Evolutionary conservation across 1,140 invertebrate species (phyloP), one percentile per base, ranked within the genome.

Genomic region (Coelopa frigida): DNA sequence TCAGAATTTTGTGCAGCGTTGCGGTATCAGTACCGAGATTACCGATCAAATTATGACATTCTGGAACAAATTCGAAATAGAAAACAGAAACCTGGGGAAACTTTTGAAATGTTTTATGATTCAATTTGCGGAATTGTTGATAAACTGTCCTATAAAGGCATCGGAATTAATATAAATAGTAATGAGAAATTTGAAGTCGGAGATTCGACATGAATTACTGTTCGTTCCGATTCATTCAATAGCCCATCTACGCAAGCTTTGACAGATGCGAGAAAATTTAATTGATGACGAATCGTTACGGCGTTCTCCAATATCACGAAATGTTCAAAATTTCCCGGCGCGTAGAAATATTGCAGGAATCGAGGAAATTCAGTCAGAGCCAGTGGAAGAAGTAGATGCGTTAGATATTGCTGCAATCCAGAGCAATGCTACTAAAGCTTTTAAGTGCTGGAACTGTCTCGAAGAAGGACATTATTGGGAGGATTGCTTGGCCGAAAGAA

Each of bases 371-470:
- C n/a, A n/a, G n/a, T n/a, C n/a, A n/a, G n/a, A n/a, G n/a, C 3
- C 11, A 5, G 3, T 4, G 4, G 5, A 15, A 7, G 35, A 5
- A 37, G 22, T 20, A 10, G 5, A 3, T 4, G 22, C 4, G 12
- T 3, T 4, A 37, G 15, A 37, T 37, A 3, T n/a, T 37, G 18
- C 5, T n/a, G n/a, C 33, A 35, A 7, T 17, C n/a, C n/a, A 35
- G n/a, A n/a, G 33, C n/a, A 35, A 15, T 35, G 35, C 22, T 4
- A 3, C 17, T 17, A 18, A 18, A 15, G 11, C 6, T 15, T 3
- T n/a, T 3, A 5, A 17, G 15, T 44, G 42, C 24, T 44, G 31
- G 31, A 44, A 44, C 15, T 44, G 42, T 21, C 14, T 33, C 3
- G 17, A 24, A n/a, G 11, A 6, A 5, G 29, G 17, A 12, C 29